Percentiles rank a stretch among this genome's conserved stretches.
Evolutionary conservation across 2,113 vertebrate species (phyloP).

Genomic region (Anguilla japonica): DNA sequence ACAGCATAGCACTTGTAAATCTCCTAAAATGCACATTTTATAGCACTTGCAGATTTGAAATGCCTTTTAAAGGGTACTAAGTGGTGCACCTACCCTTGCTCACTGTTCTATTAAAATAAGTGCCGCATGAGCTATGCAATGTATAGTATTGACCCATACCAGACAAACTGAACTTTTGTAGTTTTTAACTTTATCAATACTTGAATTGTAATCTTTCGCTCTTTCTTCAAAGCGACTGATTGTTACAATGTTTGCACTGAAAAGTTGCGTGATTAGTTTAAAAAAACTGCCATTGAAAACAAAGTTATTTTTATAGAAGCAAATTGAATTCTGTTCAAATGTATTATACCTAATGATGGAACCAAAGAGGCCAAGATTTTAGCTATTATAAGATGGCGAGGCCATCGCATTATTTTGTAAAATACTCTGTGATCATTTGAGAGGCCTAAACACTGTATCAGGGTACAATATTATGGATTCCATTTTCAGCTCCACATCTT

Average conservation of each 20-base stretch:
- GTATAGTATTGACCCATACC: slow-evolving; percentile 88
- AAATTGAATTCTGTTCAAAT: slow-evolving; percentile 88
- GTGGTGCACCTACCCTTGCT: slow-evolving; percentile 68
- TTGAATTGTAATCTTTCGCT: slow-evolving; percentile 99
- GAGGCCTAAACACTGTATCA: slow-evolving; percentile 90
- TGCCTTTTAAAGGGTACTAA: slow-evolving; percentile 89
- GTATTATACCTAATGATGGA: slow-evolving; percentile 92
- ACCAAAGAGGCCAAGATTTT: slow-evolving; percentile 99
- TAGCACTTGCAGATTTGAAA: slow-evolving; percentile 92
- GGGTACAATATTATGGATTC: slow-evolving; percentile 86
- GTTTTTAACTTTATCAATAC: slow-evolving; percentile 88
- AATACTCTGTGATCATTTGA: slow-evolving; percentile 74
- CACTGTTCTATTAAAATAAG: slow-evolving; percentile 80
- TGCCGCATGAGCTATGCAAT: slow-evolving; percentile 99
- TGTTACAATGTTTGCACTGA: slow-evolving; percentile 99
- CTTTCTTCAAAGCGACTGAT: slow-evolving; percentile 97
- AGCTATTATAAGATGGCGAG: slow-evolving; percentile 86
- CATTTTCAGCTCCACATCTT: slow-evolving; percentile 82
- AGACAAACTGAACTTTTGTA: slow-evolving; percentile 84
- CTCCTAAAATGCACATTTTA: slow-evolving; percentile 83
- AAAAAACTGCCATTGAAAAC: slow-evolving; percentile 93
- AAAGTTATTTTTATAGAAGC: slow-evolving; percentile 98
- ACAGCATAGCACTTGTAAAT: slow-evolving; percentile 83
- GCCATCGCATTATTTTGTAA: slow-evolving; percentile 78
- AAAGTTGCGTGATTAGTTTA: slow-evolving; percentile 93